Base-by-base conservation (phyloP, 2,113 vertebrate genomes). In the Polyodon spathula region DNA sequence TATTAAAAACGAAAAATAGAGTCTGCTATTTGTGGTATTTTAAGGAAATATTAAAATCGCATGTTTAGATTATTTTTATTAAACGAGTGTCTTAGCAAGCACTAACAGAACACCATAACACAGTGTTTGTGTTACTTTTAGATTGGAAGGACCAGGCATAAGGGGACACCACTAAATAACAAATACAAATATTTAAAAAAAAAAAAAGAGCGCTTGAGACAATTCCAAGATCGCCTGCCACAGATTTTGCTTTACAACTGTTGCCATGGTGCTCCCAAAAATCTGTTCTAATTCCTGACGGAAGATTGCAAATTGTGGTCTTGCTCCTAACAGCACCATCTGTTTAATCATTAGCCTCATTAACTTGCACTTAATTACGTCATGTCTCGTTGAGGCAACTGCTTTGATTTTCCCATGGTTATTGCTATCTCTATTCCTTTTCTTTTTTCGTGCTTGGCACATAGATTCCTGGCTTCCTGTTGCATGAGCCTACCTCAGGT, bases 401-500 rank as follows among this genome's bases (percentile, higher is more conserved):
- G 59, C 55, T 56, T 7, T 11, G 12, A 54, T 16, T 54, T 54
- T 37, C 16, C 37, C 7, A n/a, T 43, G 51, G 58, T 65, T 71
- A 41, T 37, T 59, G 51, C 65, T 67, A 40, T 38, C 69, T 64
- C 59, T 63, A 51, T 64, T 67, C 69, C 61, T 58, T 15, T 62
- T 48, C 4, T 59, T 6, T 61, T 52, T 41, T 9, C 46, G 17
- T 43, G 44, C 41, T 40, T 61, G 8, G 62, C 27, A 54, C 6
- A 54, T 58, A 10, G 59, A 40, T 40, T 16, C 51, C 15, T 44
- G 2, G 14, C 4, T 40, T 42, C 50, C 10, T 52, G 17, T 43
- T 42, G 40, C 42, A 59, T 10, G 62, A 16, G 51, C 42, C 56
- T 56, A 43, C 60, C 50, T 51, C 56, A n/a, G n/a, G n/a, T n/a